These are phyloP conservation scores for Leptopterna dolabrata DNA, from an alignment of 2,888 invertebrate genomes.

Conservation along the genomic window DNA sequence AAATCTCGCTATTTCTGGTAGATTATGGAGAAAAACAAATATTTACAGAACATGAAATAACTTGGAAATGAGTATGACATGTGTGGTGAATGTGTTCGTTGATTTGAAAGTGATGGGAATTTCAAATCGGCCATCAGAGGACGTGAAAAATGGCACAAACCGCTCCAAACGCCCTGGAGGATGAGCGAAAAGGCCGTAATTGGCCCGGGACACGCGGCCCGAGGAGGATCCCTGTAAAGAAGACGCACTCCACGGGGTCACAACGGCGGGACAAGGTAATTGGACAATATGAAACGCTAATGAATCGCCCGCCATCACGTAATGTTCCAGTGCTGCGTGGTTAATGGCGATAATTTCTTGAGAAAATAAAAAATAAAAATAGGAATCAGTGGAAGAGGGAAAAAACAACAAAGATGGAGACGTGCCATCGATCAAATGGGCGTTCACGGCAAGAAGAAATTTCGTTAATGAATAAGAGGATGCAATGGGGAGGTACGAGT, in stretches of 20 bases:
- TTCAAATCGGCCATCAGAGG: too few species aligned
- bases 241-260: neutral
- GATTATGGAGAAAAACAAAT: too few species aligned
- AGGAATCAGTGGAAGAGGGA: neutral
- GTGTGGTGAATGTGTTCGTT: too few species aligned
- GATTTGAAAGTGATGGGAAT: too few species aligned
- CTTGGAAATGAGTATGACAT: too few species aligned
- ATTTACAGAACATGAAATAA: too few species aligned
- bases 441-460: neutral
- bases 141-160: neutral
- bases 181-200: too few species aligned
- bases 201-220: neutral
- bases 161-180: too few species aligned
- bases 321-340: neutral
- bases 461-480: neutral
- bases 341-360: neutral
- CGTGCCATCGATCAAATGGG: neutral
- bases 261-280: constrained; percentile 15
- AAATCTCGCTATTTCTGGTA: too few species aligned
- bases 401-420: neutral
- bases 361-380: neutral
- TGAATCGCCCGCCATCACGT: neutral
- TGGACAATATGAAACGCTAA: neutral
- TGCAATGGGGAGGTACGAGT: neutral
- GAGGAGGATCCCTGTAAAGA: neutral